phyloP scores from a whole-genome alignment of 2,113 vertebrate genomes.

The Toxostoma redivivum region DNA sequence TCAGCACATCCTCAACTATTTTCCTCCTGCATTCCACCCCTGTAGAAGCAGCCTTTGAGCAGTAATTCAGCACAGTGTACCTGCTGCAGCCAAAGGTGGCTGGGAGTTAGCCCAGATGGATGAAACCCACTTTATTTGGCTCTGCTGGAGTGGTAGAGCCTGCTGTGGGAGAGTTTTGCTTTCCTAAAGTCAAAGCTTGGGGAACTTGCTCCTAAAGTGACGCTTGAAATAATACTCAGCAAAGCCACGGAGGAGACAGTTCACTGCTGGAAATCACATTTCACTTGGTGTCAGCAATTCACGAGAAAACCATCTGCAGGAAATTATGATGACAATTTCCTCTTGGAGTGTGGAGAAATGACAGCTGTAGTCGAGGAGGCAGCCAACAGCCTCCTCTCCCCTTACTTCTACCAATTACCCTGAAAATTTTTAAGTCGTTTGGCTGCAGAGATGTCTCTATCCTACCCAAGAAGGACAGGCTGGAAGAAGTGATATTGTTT shows the following conservation, averaged over 20 bases:
- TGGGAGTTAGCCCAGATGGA: neutral
- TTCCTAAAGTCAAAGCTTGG: neutral
- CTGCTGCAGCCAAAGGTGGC: neutral
- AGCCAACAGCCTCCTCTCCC: neutral
- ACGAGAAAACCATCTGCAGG: constrained; percentile 28
- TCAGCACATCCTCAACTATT: neutral
- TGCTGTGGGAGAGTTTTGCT: neutral
- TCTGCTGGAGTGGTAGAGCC: neutral
- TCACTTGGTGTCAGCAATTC: neutral
- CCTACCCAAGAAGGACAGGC: neutral
- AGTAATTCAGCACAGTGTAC: neutral
- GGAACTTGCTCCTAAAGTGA: neutral
- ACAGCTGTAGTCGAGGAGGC: neutral
- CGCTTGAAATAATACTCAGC: neutral
- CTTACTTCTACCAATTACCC: neutral
- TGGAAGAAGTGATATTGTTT: neutral
- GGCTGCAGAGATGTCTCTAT: rapidly evolving
- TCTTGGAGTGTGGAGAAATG: neutral
- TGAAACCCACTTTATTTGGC: neutral
- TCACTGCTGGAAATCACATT: neutral
- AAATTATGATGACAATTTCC: constrained; percentile 16
- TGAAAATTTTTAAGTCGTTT: neutral
- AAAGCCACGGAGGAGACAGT: neutral
- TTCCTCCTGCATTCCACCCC: neutral
- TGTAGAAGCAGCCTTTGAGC: neutral